Percentiles rank a stretch among this genome's conserved stretches.
These are phyloP conservation scores for Leptinotarsa defecta DNA, from an alignment of 1,140 invertebrate species.

Conservation along the genomic window DNA sequence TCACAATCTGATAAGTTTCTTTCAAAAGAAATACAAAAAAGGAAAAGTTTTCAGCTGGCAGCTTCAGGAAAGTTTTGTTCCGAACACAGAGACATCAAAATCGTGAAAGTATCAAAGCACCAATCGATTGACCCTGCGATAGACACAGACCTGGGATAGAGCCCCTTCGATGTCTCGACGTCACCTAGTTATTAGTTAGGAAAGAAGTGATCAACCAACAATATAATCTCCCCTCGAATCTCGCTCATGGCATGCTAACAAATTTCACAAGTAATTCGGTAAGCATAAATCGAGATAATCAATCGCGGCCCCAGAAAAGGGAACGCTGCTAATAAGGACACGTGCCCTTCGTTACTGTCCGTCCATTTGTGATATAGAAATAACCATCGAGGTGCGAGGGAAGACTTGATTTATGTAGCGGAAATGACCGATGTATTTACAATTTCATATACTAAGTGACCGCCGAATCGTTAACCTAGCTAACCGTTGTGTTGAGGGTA, in stretches of 20 bases:
- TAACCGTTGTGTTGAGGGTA: too few relatives aligned
- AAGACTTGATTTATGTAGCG: background rate
- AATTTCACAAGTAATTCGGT: slow-evolving; percentile 8
- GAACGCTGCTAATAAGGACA: background rate
- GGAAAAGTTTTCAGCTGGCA: too few relatives aligned
- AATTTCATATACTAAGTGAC: too few relatives aligned
- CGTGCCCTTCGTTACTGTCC: background rate
- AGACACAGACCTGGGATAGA: background rate
- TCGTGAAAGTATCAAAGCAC: too few relatives aligned
- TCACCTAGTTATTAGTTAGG: background rate
- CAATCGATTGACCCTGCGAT: too few relatives aligned
- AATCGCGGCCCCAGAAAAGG: background rate
- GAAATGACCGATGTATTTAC: too few relatives aligned
- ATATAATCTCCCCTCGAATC: slow-evolving; percentile 2
- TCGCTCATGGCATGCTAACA: background rate
- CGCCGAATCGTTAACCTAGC: too few relatives aligned
- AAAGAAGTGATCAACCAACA: slow-evolving; percentile 2
- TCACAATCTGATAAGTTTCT: too few relatives aligned
- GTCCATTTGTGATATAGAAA: slow-evolving; percentile 1
- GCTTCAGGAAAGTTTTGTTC: too few relatives aligned
- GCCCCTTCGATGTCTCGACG: background rate
- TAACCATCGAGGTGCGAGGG: background rate
- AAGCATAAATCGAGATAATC: slow-evolving; percentile 7
- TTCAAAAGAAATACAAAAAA: too few relatives aligned
- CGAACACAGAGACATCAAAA: too few relatives aligned